Percentiles rank a stretch among this genome's conserved stretches.
Evolutionary conservation across 1,140 invertebrate genomes (phyloP).

Genomic region (Triops cancriformis): DNA sequence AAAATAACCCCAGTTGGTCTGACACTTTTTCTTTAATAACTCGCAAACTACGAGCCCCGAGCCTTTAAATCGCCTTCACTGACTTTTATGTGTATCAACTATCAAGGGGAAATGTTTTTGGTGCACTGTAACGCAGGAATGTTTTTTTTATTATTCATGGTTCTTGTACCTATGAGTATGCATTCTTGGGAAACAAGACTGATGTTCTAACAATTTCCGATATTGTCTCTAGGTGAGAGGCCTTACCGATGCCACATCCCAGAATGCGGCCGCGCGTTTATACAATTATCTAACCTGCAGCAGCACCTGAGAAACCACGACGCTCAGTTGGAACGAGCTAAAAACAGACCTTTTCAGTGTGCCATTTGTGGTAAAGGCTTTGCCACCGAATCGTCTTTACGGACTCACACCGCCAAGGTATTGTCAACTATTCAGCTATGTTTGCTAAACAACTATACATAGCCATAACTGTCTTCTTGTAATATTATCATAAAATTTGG

Average conservation of each 20-base stretch:
- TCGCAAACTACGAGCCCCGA: background rate
- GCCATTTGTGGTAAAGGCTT: constrained; percentile 94
- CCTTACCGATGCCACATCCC: constrained; percentile 94
- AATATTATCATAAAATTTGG: no score
- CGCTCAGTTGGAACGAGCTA: constrained; percentile 86
- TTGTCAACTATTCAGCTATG: background rate
- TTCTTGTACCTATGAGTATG: background rate
- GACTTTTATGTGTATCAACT: background rate
- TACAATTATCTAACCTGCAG: constrained; percentile 93
- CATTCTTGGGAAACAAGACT: background rate
- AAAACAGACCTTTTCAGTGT: constrained; percentile 90
- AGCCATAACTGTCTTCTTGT: no score
- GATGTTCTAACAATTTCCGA: constrained; percentile 17
- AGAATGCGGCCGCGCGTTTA: constrained; percentile 91
- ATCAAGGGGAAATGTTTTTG: no score
- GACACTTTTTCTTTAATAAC: background rate
- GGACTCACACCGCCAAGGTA: constrained; percentile 93
- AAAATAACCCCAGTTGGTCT: background rate
- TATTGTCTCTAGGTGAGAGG: constrained; percentile 71
- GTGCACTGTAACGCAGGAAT: no score
- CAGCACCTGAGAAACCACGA: constrained; percentile 95
- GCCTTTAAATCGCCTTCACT: background rate
- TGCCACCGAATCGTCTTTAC: constrained; percentile 86
- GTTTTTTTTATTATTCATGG: background rate
- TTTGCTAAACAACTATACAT: no score